Evolutionary conservation across 2,797 vertebrate genomes (phyloP).

Genomic region (Pantherophis vulpinus): DNA sequence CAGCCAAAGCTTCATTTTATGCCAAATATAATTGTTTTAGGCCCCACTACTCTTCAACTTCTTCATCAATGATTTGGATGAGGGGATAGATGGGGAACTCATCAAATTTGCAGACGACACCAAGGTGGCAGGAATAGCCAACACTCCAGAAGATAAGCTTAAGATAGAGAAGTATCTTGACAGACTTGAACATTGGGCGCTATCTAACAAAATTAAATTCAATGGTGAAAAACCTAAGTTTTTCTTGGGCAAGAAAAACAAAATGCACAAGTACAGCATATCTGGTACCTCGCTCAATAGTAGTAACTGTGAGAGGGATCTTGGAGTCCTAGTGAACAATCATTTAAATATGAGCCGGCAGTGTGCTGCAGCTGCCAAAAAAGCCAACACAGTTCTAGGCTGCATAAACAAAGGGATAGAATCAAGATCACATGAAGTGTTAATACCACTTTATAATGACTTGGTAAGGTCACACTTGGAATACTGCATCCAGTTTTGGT

Average conservation of each 20-base stretch:
- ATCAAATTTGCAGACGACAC: not conserved
- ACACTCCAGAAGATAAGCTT: not conserved
- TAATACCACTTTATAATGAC: no score
- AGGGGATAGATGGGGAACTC: not conserved
- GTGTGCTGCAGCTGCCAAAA: not conserved
- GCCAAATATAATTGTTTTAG: not conserved
- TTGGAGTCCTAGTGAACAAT: not conserved
- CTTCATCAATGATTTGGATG: not conserved
- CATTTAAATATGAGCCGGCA: not conserved
- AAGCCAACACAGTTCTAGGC: no score
- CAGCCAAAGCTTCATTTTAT: not conserved
- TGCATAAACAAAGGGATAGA: no score
- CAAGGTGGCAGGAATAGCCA: not conserved
- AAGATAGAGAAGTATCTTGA: not conserved
- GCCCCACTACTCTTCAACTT: no score
- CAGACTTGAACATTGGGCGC: no score
- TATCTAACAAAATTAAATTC: no score
- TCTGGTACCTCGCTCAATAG: not conserved
- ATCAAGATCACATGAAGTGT: no score
- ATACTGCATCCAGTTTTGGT: no score
- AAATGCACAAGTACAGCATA: no score
- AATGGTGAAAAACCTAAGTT: no score
- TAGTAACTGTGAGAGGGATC: not conserved
- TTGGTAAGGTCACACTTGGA: no score
- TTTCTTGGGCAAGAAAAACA: no score